phyloP scores from a whole-genome alignment of 1,140 invertebrate genomes.

The Bursaphelenchus mucronatus region DNA sequence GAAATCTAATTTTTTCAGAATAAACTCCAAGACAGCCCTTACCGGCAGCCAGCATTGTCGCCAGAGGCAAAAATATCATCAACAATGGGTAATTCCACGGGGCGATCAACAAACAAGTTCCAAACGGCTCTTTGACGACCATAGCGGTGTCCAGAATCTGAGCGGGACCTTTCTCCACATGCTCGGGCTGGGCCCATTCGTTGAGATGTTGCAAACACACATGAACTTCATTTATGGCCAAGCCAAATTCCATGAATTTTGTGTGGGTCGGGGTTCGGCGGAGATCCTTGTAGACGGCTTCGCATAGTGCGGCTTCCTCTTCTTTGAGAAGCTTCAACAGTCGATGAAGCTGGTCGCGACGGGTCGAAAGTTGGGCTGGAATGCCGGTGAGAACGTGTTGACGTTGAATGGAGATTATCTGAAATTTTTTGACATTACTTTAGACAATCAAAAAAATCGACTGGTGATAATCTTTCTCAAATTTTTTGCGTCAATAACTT shows the following conservation, averaged over 20 bases:
- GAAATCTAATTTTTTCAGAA: background rate
- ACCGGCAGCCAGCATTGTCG: slow-evolving; percentile 82
- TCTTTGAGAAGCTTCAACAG: slow-evolving; percentile 25
- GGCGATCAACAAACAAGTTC: slow-evolving; percentile 63
- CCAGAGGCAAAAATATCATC: slow-evolving; percentile 72
- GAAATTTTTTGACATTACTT: background rate
- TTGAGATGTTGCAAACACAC: slow-evolving; percentile 48
- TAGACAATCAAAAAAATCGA: no score
- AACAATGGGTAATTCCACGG: slow-evolving; percentile 97
- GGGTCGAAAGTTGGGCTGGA: slow-evolving; percentile 15
- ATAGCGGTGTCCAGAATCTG: slow-evolving; percentile 39
- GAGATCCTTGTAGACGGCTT: slow-evolving; percentile 57
- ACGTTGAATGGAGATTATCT: slow-evolving; percentile 37
- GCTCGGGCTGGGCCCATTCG: slow-evolving; percentile 31
- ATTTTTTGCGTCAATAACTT: no score
- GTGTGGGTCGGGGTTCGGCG: slow-evolving; percentile 33
- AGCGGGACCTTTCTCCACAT: slow-evolving; percentile 33
- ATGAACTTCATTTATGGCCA: slow-evolving; percentile 51
- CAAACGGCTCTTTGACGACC: slow-evolving; percentile 34
- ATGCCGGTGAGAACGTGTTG: slow-evolving; percentile 35
- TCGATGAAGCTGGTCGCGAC: slow-evolving; percentile 21
- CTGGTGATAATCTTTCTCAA: no score
- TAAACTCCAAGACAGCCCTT: background rate
- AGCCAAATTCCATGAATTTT: slow-evolving; percentile 43
- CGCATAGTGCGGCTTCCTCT: slow-evolving; percentile 26